Percentiles rank a stretch among this genome's conserved stretches.
These are phyloP conservation scores for Melanotaenia trifasciata DNA, from an alignment of 2,797 vertebrate genomes.

Conservation along the genomic window DNA sequence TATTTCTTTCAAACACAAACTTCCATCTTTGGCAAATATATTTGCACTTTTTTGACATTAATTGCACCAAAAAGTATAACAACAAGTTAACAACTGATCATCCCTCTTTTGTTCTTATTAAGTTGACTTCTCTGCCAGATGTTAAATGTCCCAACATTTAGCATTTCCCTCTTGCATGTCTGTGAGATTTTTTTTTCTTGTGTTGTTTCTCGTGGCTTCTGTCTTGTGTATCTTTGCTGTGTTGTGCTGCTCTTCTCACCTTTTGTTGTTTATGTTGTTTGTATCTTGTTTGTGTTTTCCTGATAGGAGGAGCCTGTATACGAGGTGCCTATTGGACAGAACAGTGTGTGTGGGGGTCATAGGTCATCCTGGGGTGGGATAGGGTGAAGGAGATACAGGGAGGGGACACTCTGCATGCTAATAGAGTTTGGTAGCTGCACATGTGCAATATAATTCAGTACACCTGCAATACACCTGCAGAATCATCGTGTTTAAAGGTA, in stretches of 20 bases:
- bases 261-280: slow-evolving; percentile 58
- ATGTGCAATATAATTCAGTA: slow-evolving; percentile 10
- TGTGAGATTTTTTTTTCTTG: slow-evolving; percentile 2
- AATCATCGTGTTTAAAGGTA: background rate
- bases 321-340: slow-evolving; percentile 80
- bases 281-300: slow-evolving; percentile 73
- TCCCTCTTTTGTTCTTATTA: background rate
- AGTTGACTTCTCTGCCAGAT: background rate
- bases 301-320: slow-evolving; percentile 85
- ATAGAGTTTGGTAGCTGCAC: slow-evolving; percentile 13
- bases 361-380: slow-evolving; percentile 42
- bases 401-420: slow-evolving; percentile 60
- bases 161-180: slow-evolving; percentile 30
- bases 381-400: slow-evolving; percentile 7
- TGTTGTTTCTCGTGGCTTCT: slow-evolving; percentile 26
- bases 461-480: slow-evolving; percentile 20
- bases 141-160: slow-evolving; percentile 41
- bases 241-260: slow-evolving; percentile 45
- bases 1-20: too few relatives aligned
- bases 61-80: too few relatives aligned
- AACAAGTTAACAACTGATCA: background rate
- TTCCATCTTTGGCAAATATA: too few relatives aligned
- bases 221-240: slow-evolving; percentile 35
- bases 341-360: slow-evolving; percentile 57
- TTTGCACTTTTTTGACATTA: too few relatives aligned